These are phyloP conservation scores for Poeciliopsis occidentalis DNA, from an alignment of 2,113 vertebrate genomes.

Conservation along the genomic window DNA sequence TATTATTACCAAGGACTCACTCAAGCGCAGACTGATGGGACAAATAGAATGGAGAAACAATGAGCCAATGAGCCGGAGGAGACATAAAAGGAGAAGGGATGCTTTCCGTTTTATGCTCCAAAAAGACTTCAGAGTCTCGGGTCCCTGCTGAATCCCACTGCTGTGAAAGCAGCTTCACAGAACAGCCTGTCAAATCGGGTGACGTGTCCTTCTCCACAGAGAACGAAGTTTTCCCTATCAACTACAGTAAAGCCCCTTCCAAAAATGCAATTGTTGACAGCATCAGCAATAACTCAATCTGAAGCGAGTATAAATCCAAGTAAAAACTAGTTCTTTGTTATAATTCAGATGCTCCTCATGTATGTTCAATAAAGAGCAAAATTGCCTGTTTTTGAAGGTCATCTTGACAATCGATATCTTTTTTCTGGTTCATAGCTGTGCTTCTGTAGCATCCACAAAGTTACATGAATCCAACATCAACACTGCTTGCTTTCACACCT, in stretches of 20 bases:
- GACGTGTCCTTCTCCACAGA: slow-evolving; percentile 49
- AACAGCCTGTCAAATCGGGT: slow-evolving; percentile 45
- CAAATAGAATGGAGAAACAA: slow-evolving; percentile 27
- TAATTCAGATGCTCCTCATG: slow-evolving; percentile 23
- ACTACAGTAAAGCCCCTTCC: slow-evolving; percentile 15
- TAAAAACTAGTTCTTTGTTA: not conserved
- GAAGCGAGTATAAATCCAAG: not conserved
- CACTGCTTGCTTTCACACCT: slow-evolving; percentile 55
- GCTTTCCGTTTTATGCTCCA: slow-evolving; percentile 4
- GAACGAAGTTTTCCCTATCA: slow-evolving; percentile 10
- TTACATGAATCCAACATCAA: slow-evolving; percentile 56
- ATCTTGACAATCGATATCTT: slow-evolving; percentile 36
- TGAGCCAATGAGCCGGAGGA: slow-evolving; percentile 5
- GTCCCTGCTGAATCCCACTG: slow-evolving; percentile 18
- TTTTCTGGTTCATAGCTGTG: slow-evolving; percentile 29
- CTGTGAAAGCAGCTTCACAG: slow-evolving; percentile 50
- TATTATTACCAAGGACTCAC: slow-evolving; percentile 44
- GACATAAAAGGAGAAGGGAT: slow-evolving; percentile 13
- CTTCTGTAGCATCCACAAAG: slow-evolving; percentile 58
- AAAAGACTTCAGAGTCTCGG: slow-evolving; percentile 30
- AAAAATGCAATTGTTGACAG: slow-evolving; percentile 30
- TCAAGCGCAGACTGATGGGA: slow-evolving; percentile 11
- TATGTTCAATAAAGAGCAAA: slow-evolving; percentile 11
- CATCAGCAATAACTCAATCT: slow-evolving; percentile 12
- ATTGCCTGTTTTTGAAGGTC: not conserved